phyloP scores from a whole-genome alignment of 2,888 invertebrate species.

The Allygus modestus region DNA sequence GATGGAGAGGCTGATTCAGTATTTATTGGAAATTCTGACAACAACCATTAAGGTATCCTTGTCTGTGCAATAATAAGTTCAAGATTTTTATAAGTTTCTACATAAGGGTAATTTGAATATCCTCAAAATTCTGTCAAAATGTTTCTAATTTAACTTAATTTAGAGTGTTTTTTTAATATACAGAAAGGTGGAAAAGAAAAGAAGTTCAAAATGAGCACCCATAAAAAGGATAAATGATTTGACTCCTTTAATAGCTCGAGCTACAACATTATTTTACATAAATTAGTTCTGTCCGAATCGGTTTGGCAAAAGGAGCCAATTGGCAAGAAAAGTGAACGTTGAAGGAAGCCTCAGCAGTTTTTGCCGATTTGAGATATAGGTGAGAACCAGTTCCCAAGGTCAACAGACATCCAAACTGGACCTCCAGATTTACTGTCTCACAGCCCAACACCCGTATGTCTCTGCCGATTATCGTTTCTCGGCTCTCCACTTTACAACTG shows the following conservation, averaged over 20 bases:
- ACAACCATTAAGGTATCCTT: no score
- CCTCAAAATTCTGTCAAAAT: neutral
- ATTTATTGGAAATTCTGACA: no score
- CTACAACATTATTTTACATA: neutral
- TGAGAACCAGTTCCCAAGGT: slow-evolving; percentile 52
- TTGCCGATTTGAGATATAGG: slow-evolving; percentile 22
- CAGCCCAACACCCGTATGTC: neutral
- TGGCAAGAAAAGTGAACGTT: slow-evolving; percentile 26
- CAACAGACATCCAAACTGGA: slow-evolving; percentile 14
- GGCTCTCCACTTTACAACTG: neutral
- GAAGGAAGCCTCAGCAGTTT: slow-evolving; percentile 16
- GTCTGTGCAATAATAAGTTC: no score
- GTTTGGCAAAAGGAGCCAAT: slow-evolving; percentile 24
- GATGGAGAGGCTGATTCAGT: no score
- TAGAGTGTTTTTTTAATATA: neutral
- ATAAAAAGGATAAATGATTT: neutral
- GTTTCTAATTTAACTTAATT: neutral
- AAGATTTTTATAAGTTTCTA: no score
- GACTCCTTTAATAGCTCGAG: neutral
- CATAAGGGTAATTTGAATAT: no score
- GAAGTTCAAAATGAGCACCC: neutral
- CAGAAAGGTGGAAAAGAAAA: neutral
- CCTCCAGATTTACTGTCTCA: slow-evolving; percentile 1
- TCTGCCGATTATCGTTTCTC: neutral
- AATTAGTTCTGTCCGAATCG: neutral